Base-by-base conservation (phyloP, 2,888 invertebrate genomes). In the Harmothoe impar region DNA sequence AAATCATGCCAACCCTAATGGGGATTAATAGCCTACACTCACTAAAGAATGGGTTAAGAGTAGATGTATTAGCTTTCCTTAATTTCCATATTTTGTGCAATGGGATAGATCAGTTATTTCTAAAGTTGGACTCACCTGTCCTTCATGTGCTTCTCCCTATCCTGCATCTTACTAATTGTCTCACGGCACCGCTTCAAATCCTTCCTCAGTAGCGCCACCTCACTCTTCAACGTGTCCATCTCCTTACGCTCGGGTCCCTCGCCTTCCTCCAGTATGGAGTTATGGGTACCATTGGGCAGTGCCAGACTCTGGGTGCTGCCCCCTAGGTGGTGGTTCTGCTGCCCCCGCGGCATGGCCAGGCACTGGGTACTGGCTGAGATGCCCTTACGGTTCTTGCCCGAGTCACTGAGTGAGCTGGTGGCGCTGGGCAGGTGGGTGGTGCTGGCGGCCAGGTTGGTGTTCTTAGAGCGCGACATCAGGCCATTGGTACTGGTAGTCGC, bases 121-220 rank as follows among this genome's bases (percentile, higher is more conserved):
- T n/a, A n/a, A n/a, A n/a, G n/a, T n/a, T n/a, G n/a, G 3, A 33
- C 81, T 25, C 52, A 92, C 96, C 96, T 96, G 90, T 96, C 95
- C 92, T 95, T 94, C 68, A 96, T 94, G 89, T 95, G 94, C 91
- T 95, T 94, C 94, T 96, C 96, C 92, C 95, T 93, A 89, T 96
- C 95, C 94, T 96, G 96, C 89, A 96, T 92, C 88, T 93, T 94
- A 89, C 93, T 92, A 5, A 96, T 94, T 12, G 95, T 94, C 81
- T 96, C 95, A 91, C 95, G 95, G 23, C 96, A 95, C 89, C 95
- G 95, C 62, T 95, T 95, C 54, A 97, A 94, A 92, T 96, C 96
- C 25, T 94, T 94, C 89, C 95, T 94, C 17, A 96, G 95, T 7
- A 94, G 93, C 90, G 96, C 96, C 77, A 96, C 94, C 93, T 96